Evolutionary conservation across 2,797 vertebrate genomes (phyloP).

Genomic region (Halcyon chelicuti): DNA sequence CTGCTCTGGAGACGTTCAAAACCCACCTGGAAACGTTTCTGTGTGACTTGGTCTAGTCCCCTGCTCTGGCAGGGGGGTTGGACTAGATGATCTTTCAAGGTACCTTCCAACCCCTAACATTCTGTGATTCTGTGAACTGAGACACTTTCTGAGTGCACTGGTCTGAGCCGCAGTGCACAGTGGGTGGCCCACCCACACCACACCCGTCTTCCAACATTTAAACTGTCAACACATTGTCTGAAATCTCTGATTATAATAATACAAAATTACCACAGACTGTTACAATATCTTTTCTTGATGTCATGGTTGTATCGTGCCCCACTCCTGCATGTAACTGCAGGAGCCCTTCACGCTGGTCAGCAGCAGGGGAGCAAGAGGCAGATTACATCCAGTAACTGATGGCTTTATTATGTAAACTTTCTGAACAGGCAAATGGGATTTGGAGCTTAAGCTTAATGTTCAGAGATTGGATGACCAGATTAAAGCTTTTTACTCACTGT

Average conservation of each 20-base stretch:
- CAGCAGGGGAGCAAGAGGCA: neutral
- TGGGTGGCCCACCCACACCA: rapidly evolving
- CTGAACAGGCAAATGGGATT: slow-evolving; percentile 22
- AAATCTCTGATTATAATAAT: neutral
- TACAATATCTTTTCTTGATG: neutral
- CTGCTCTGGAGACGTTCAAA: too few relatives aligned
- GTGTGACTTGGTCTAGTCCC: too few relatives aligned
- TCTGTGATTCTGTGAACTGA: too few relatives aligned
- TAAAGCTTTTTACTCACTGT: neutral
- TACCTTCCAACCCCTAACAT: too few relatives aligned
- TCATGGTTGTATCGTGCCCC: neutral
- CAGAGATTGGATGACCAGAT: neutral
- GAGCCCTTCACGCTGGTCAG: neutral
- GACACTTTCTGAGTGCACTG: neutral
- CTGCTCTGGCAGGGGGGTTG: too few relatives aligned
- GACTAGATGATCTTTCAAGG: too few relatives aligned
- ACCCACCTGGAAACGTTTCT: too few relatives aligned
- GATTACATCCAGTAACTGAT: neutral
- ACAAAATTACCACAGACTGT: neutral
- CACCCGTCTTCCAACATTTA: neutral
- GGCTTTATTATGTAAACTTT: neutral
- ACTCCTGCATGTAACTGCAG: rapidly evolving
- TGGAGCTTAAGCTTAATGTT: neutral
- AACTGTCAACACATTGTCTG: neutral
- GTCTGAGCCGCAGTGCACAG: rapidly evolving